Base-by-base conservation (phyloP, 2,797 vertebrate genomes). In the Avahi laniger region DNA sequence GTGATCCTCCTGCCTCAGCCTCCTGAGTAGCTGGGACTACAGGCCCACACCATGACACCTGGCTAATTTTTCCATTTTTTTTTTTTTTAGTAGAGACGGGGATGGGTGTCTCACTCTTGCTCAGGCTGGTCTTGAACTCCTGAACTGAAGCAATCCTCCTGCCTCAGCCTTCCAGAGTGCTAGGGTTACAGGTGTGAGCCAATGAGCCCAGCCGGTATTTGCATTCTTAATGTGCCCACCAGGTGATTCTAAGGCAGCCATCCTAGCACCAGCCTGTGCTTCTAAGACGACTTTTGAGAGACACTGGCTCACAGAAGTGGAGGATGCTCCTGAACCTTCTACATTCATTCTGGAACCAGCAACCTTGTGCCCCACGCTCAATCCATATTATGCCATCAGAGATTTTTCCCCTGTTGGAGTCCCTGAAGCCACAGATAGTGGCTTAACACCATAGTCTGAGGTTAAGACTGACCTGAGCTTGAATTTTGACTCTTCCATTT, bases 401-500 rank as follows among this genome's bases (percentile, higher is more conserved):
- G 1, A 5, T n/a, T 89, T 76, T 97, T 11, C n/a, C 24, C 54
- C 79, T 83, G 7, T 3, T 72, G 33, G 26, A 57, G 54, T 92
- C 67, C 22, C 79, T 41, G 63, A 93, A 91, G 80, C 9, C n/a
- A 83, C 22, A 94, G 38, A 50, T 41, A 73, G 43, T 69, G 70
- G 30, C 85, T 84, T 89, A 78, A 24, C 52, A 89, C 13, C 20
- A 65, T 12, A 50, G 17, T 82, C 52, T 85, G 52, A 15, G 89
- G 50, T 83, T 80, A 84, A 92, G 35, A 83, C 52, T 70, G 41
- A 96, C 59, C 20, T 67, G 72, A 72, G 7, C 52, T 94, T 90
- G 67, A 92, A 94, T 88, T 41, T 94, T 95, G 67, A 28, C 35
- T 88, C 72, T 92, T 33, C 13, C 46, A 69, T 69, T 92, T 91